These are phyloP conservation scores for Altica lythri DNA, from an alignment of 2,888 invertebrate genomes.

Conservation along the genomic window DNA sequence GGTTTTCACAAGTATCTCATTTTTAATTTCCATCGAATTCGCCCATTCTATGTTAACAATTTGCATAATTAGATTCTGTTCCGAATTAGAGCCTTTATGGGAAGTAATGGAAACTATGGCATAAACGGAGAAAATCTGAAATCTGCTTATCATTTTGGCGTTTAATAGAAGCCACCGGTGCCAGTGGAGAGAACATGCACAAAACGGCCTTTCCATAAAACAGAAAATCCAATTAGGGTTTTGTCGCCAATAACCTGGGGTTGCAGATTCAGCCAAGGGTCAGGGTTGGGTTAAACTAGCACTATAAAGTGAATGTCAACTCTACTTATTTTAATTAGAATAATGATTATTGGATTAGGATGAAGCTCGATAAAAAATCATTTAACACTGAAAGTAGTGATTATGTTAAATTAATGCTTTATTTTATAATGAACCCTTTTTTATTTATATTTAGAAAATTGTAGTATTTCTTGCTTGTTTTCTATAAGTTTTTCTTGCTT, in stretches of 20 bases:
- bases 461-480: no score
- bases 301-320: slow-evolving; percentile 11
- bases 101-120: slow-evolving; percentile 33
- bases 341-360: no score
- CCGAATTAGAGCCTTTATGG: slow-evolving; percentile 27
- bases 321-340: slow-evolving; percentile 12
- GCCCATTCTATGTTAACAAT: slow-evolving; percentile 22
- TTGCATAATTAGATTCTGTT: slow-evolving; percentile 33
- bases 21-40: slow-evolving; percentile 22
- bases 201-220: slow-evolving; percentile 42
- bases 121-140: slow-evolving; percentile 36
- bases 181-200: slow-evolving; percentile 20
- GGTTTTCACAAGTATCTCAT: slow-evolving; percentile 10
- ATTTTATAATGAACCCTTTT: no score
- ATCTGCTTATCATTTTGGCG: slow-evolving; percentile 37
- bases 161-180: slow-evolving; percentile 35
- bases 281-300: neutral
- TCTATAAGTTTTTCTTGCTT: no score
- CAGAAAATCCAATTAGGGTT: slow-evolving; percentile 50
- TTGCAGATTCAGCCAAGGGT: slow-evolving; percentile 13
- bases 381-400: no score
- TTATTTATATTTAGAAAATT: no score
- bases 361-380: no score
- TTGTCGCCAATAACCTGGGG: slow-evolving; percentile 43
- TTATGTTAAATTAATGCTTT: no score